Evolutionary conservation across 2,797 vertebrate genomes (phyloP).

Genomic region (Malurus splendens): DNA sequence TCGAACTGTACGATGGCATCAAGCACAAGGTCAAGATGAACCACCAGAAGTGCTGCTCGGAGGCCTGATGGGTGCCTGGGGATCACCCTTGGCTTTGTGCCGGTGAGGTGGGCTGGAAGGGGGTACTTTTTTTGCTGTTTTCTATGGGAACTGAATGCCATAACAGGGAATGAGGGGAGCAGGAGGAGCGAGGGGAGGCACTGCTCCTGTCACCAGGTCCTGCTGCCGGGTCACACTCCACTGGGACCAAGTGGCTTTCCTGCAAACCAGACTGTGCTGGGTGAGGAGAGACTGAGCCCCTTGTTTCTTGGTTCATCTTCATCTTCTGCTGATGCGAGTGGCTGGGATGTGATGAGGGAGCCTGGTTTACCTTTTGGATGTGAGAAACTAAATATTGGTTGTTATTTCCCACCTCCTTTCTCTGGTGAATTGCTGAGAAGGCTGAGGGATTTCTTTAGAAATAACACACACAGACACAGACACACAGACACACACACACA

Average conservation of each 20-base stretch:
- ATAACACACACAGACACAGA: neutral
- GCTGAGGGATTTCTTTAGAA: constrained; percentile 48
- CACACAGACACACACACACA: no score
- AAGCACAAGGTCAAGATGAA: constrained; percentile 99
- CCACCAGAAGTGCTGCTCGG: constrained; percentile 96
- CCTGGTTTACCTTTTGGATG: constrained; percentile 39
- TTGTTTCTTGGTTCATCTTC: constrained; percentile 44
- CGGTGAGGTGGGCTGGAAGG: constrained; percentile 44
- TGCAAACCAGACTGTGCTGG: neutral
- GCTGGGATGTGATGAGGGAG: constrained; percentile 32
- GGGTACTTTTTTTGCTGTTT: constrained; percentile 54
- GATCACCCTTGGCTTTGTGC: constrained; percentile 39
- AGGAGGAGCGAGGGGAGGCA: constrained; percentile 24
- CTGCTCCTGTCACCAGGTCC: constrained; percentile 2
- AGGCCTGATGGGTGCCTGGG: constrained; percentile 79
- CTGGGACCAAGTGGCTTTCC: neutral
- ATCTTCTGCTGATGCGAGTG: constrained; percentile 52
- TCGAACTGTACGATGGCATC: constrained; percentile 94
- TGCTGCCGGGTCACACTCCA: neutral
- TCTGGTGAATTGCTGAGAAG: constrained; percentile 48
- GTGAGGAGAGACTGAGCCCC: neutral
- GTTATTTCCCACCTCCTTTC: constrained; percentile 47
- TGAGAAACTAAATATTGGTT: constrained; percentile 14
- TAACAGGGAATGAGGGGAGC: constrained; percentile 35
- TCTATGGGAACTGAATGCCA: constrained; percentile 73